Base-by-base conservation (phyloP, 2,888 invertebrate species). In the Heteromyza rotundicornis region DNA sequence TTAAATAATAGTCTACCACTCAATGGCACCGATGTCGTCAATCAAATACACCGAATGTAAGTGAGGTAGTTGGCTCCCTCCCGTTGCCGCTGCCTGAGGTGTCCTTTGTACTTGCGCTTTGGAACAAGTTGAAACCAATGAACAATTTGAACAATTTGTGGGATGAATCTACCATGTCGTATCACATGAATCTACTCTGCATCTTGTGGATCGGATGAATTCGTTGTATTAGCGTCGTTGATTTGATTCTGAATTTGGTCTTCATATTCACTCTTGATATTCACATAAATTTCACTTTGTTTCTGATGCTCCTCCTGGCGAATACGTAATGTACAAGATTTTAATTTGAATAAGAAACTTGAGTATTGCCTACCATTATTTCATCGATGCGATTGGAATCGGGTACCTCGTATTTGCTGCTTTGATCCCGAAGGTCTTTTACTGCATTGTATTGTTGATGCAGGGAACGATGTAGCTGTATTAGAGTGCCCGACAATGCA, bases 281-380 rank as follows among this genome's bases (percentile, higher is more conserved):
- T 76, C 50, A 81, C 77, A 63, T 75, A 78, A 60, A 82, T 72
- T 69, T 83, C 77, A 27, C 77, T 77, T 65, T 83, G 82, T 60
- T 80, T 80, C 59, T 82, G 81, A 59, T 80, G 81, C 63, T 83
- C 83, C 66, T 81, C 80, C 83, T 83, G 63, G n/a, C 12, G 54
- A n/a, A 36, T 35, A 5, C 22, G 20, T 53, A 40, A 50, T 32
- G n/a, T n/a, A 12, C 14, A 49, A 14, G 22, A 20, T n/a, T 23
- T 17, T n/a, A 12, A 22, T n/a, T 8, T 32, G n/a, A n/a, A 23
- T 19, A n/a, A 24, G 5, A 19, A 35, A 19, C 53, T 47, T n/a
- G 27, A n/a, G n/a, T n/a, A n/a, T n/a, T 12, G 71, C 76, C 68
- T 61, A 82, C 82, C 74, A 82, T 75, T 51, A 82, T 76, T 66